Evolutionary conservation across 2,113 vertebrate genomes (phyloP), one percentile per base, ranked within the genome.

Genomic region (Pampusana beccarii): DNA sequence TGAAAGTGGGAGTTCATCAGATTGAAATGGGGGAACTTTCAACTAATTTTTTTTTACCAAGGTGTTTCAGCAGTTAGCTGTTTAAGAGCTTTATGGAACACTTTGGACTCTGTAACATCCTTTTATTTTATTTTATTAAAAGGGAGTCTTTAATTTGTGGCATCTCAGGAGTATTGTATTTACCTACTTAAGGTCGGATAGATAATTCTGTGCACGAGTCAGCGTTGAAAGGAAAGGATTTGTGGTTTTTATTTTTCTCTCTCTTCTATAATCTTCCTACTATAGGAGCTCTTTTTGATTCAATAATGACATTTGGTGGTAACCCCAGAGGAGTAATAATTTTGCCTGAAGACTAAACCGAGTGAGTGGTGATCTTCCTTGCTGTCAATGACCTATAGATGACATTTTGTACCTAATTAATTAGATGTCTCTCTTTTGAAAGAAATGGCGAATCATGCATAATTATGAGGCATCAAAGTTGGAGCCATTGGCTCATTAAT

Each of bases 341-440:
- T 97, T 98, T 90, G 91, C 88, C 94, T 93, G 88, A 95, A 93
- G 91, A 97, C 80, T 95, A 97, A 96, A 97, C 69, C 3, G 3
- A 96, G 90, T 89, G 91, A 96, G 90, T 92, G 88, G 93, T 97
- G 95, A 97, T 98, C 93, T 97, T 97, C 94, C 82, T 96, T 94
- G 92, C 93, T 98, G 96, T 97, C 96, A 97, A 96, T 96, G 98
- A 98, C 98, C 98, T 98, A 98, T 97, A 97, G 93, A 96, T 98
- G 98, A 98, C 97, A 98, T 98, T 98, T 98, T 96, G 93, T 95
- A 97, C 94, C 93, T 98, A 97, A 98, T 98, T 98, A 98, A 98
- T 97, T 98, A 97, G 94, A 95, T 90, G 62, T 71, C 93, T 97
- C 96, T 97, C 94, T 95, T 97, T 90, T 92, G 90, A 97, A 98